Evolutionary conservation across 1,140 invertebrate genomes (phyloP).

Genomic region (Antheraea pernyi): DNA sequence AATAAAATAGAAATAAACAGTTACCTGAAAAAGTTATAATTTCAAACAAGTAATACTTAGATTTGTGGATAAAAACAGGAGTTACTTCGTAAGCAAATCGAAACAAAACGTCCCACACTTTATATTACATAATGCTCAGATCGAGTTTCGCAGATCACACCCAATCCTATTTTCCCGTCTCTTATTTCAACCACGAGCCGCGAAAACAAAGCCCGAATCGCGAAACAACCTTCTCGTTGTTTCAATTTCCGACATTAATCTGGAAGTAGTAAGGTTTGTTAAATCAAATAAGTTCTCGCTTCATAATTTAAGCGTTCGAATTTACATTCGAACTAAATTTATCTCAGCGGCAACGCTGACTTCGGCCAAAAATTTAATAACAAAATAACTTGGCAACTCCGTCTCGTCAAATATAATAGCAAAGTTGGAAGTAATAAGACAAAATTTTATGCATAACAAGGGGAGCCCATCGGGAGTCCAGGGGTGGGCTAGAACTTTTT

Average conservation of each 20-base stretch:
- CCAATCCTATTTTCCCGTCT: conserved; percentile 42
- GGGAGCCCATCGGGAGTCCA: conserved; percentile 43
- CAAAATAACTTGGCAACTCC: conserved; percentile 75
- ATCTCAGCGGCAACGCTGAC: conserved; percentile 38
- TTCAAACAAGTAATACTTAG: too few species aligned
- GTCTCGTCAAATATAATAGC: conserved; percentile 74
- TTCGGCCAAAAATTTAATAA: conserved; percentile 75
- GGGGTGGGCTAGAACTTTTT: conserved; percentile 59
- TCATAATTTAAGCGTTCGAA: conserved; percentile 69
- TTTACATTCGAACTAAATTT: conserved; percentile 69
- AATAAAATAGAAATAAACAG: too few species aligned
- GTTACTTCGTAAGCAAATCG: too few species aligned
- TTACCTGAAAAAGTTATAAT: too few species aligned
- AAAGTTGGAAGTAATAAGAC: conserved; percentile 76
- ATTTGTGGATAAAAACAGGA: too few species aligned
- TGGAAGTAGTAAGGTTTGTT: conserved; percentile 62
- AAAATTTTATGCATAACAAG: conserved; percentile 77
- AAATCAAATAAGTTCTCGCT: conserved; percentile 71
- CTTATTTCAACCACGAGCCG: conserved; percentile 30
- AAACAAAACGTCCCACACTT: background rate
- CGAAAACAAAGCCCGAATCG: conserved; percentile 38
- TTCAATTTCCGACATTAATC: conserved; percentile 64
- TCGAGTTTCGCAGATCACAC: conserved; percentile 14
- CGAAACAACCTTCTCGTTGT: conserved; percentile 35
- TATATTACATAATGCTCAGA: background rate